Conservation (phyloP, 2,888 invertebrate genomes). For the Cataglyphis cursor region DNA sequence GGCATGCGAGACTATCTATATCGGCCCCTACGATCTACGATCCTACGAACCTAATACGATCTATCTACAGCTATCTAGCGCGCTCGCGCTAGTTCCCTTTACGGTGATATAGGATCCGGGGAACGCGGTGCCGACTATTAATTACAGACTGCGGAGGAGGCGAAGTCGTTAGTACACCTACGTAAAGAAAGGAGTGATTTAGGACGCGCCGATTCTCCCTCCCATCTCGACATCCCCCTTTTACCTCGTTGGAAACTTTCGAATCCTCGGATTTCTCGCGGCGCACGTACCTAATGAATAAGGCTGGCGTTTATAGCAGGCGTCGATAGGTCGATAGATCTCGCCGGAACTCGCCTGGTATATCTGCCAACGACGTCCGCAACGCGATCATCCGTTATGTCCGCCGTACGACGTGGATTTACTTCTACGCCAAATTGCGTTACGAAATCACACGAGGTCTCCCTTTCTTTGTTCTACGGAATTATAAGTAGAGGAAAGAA, state of each 20-base stretch:
- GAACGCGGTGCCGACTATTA: constrained; percentile 70
- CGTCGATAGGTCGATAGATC: constrained; percentile 51
- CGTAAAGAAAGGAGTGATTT: constrained; percentile 72
- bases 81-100: constrained; percentile 1
- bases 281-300: constrained; percentile 46
- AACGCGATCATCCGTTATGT: constrained; percentile 40
- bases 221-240: background rate
- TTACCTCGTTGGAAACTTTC: constrained; percentile 57
- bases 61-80: constrained; percentile 45
- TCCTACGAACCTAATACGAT: constrained; percentile 53
- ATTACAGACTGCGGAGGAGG: constrained; percentile 71
- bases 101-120: constrained; percentile 68
- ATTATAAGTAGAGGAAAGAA: background rate
- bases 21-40: constrained; percentile 65
- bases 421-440: constrained; percentile 11
- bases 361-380: constrained; percentile 46
- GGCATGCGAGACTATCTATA: constrained; percentile 48
- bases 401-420: constrained; percentile 7
- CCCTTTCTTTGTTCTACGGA: background rate
- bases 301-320: background rate
- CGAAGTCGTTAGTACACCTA: constrained; percentile 70
- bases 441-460: background rate
- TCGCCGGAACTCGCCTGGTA: constrained; percentile 6
- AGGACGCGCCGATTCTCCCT: constrained; percentile 53
- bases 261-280: constrained; percentile 56